These are phyloP conservation scores for Palloptera scutellata DNA, from an alignment of 2,888 invertebrate species.

Conservation along the genomic window DNA sequence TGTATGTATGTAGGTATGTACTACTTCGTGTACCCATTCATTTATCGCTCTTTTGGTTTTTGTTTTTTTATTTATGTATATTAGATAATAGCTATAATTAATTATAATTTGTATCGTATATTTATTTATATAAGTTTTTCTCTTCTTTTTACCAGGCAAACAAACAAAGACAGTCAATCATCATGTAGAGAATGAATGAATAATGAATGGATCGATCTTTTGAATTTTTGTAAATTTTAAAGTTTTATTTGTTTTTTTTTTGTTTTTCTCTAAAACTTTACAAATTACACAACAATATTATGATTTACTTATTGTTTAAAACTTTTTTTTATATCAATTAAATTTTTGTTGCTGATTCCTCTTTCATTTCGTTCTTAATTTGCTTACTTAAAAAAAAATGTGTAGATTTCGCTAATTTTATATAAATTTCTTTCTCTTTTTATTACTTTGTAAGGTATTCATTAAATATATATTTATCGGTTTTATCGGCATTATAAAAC, in stretches of 20 bases:
- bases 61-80: neutral
- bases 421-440: neutral
- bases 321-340: too few relatives aligned
- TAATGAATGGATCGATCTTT: too few relatives aligned
- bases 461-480: neutral
- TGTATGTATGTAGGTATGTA: conserved; percentile 17
- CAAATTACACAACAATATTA: conserved; percentile 2
- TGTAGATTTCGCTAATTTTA: conserved; percentile 22
- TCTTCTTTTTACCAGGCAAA: too few relatives aligned
- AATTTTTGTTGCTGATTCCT: too few relatives aligned
- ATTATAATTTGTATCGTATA: conserved; percentile 7
- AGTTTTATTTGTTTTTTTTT: neutral
- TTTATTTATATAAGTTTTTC: neutral
- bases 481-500: too few relatives aligned
- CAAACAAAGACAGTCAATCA: too few relatives aligned
- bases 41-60: too few relatives aligned
- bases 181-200: too few relatives aligned
- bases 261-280: conserved; percentile 10
- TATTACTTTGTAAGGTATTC: conserved; percentile 1
- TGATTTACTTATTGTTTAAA: neutral
- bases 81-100: conserved; percentile 10
- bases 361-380: too few relatives aligned
- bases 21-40: too few relatives aligned
- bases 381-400: neutral
- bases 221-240: too few relatives aligned